phyloP scores from a whole-genome alignment of 2,888 invertebrate species.

The Caenorhabditis afra region DNA sequence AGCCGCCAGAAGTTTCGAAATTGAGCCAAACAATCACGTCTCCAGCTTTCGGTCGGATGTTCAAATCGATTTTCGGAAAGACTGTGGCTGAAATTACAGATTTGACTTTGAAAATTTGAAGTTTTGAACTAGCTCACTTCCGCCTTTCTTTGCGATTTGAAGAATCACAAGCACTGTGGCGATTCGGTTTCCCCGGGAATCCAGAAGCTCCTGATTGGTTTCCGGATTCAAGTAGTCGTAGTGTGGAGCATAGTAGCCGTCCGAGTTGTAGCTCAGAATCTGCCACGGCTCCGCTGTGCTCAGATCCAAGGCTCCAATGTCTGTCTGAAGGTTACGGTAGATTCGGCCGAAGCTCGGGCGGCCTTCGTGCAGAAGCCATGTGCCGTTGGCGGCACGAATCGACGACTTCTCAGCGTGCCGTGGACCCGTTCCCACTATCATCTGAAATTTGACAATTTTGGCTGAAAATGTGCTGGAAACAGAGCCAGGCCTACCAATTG shows the following conservation, averaged over 20 bases:
- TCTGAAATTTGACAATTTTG: constrained; percentile 7
- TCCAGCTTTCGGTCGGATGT: constrained; percentile 70
- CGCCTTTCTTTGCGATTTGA: constrained; percentile 69
- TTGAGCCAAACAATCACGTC: constrained; percentile 74
- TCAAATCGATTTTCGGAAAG: constrained; percentile 69
- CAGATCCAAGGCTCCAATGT: constrained; percentile 39
- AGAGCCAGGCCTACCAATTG: constrained; percentile 18
- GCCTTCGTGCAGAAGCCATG: constrained; percentile 36
- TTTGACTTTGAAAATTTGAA: neutral
- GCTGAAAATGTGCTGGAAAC: no score
- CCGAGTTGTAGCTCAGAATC: constrained; percentile 61
- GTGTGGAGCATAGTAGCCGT: constrained; percentile 75
- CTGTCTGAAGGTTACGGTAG: constrained; percentile 22
- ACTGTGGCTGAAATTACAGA: constrained; percentile 62
- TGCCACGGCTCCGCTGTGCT: constrained; percentile 52
- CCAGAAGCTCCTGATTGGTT: constrained; percentile 61
- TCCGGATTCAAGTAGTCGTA: constrained; percentile 71
- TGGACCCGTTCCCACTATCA: constrained; percentile 17
- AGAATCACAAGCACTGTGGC: constrained; percentile 73
- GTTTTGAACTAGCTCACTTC: constrained; percentile 46
- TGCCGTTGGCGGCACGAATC: constrained; percentile 55
- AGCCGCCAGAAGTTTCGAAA: constrained; percentile 56
- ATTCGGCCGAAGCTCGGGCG: constrained; percentile 20
- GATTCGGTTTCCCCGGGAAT: constrained; percentile 69
- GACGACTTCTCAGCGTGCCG: constrained; percentile 17